These are phyloP conservation scores for Progne subis DNA, from an alignment of 2,113 vertebrate genomes.

Conservation along the genomic window DNA sequence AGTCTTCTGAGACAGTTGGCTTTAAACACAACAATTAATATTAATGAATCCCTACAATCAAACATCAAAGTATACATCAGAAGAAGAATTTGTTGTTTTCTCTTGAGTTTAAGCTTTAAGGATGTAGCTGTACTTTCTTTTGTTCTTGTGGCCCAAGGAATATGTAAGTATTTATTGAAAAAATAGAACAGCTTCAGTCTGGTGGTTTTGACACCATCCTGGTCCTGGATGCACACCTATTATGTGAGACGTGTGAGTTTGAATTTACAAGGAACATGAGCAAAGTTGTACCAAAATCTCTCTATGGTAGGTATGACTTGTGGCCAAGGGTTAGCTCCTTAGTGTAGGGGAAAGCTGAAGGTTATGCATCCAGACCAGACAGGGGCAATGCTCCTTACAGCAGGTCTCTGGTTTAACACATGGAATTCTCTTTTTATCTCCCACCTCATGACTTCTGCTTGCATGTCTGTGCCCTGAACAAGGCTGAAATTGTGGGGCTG, in stretches of 20 bases:
- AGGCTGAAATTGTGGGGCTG: not conserved
- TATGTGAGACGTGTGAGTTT: not conserved
- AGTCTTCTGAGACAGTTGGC: not conserved
- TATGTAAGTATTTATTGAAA: not conserved
- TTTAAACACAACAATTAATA: not conserved
- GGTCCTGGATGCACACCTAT: not conserved
- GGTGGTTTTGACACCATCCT: not conserved
- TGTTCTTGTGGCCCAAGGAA: not conserved
- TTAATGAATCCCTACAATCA: not conserved
- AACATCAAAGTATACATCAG: not conserved
- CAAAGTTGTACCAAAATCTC: not conserved
- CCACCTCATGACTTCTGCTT: not conserved
- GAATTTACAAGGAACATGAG: not conserved
- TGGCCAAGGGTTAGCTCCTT: not conserved
- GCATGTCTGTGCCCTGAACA: not conserved
- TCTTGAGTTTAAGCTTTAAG: not conserved
- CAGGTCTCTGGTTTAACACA: not conserved
- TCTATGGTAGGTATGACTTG: not conserved
- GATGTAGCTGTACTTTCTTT: not conserved
- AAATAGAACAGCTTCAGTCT: not conserved
- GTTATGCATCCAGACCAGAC: not conserved
- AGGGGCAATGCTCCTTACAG: not conserved
- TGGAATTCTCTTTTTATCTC: not conserved
- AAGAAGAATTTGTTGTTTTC: not conserved
- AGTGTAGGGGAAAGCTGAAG: not conserved